Evolutionary conservation across 2,888 invertebrate genomes (phyloP).

Genomic region (Platycheirus albimanus): DNA sequence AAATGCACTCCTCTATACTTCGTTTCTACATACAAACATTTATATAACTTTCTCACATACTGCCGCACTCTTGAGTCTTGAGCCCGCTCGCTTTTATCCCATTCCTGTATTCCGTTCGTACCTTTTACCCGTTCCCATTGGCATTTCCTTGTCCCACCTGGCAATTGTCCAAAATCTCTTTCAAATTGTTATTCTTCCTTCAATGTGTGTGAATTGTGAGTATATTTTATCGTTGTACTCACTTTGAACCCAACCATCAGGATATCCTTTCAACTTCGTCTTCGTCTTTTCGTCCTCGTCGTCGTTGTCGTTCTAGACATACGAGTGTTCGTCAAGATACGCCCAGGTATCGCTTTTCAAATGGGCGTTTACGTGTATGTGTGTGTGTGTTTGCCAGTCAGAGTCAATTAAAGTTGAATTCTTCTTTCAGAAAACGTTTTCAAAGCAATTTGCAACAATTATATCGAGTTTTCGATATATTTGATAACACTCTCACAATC

Average conservation of each 20-base stretch:
- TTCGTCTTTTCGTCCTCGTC: no score
- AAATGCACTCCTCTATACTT: conserved; percentile 62
- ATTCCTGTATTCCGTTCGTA: neutral
- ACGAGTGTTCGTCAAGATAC: neutral
- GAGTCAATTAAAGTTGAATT: conserved; percentile 54
- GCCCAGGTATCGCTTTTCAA: neutral
- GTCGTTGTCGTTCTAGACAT: neutral
- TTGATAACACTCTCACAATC: neutral
- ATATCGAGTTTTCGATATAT: conserved; percentile 37
- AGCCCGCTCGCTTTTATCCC: neutral
- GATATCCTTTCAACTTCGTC: no score
- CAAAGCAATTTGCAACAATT: conserved; percentile 68
- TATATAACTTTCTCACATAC: conserved; percentile 37
- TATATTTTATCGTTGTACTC: neutral
- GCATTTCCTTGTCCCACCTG: conserved; percentile 47
- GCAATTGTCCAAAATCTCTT: conserved; percentile 62
- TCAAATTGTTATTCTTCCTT: conserved; percentile 35
- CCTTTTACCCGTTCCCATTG: neutral
- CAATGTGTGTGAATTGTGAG: neutral
- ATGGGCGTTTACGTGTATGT: neutral
- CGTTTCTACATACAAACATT: no score
- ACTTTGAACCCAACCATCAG: conserved; percentile 12
- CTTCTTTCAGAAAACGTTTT: conserved; percentile 30
- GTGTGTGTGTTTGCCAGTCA: no score
- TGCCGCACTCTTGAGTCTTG: neutral